Conservation (phyloP, 1,140 invertebrate species). For the Drosophila nebulosa region DNA sequence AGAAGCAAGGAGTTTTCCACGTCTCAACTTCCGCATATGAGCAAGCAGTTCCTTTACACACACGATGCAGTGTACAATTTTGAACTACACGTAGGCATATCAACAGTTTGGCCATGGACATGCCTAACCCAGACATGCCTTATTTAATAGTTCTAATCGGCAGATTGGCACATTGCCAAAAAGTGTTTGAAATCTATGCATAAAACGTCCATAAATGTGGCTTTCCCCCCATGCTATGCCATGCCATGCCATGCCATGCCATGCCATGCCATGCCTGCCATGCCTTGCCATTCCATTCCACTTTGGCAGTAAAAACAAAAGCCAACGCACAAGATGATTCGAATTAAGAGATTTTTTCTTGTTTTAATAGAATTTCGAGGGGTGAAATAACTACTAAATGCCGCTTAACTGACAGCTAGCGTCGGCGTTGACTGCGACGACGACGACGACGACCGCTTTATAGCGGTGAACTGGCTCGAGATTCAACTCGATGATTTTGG, state of each 20-base stretch:
- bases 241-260: too few relatives aligned
- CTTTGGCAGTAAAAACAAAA: conserved; percentile 45
- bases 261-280: too few relatives aligned
- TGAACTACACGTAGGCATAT: background rate
- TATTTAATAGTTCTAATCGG: background rate
- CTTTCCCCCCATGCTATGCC: background rate
- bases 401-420: conserved; percentile 41
- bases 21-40: background rate
- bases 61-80: background rate
- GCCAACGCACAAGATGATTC: conserved; percentile 64
- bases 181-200: conserved; percentile 28
- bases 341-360: conserved; percentile 54
- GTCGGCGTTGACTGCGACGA: conserved; percentile 28
- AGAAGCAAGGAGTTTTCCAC: too few relatives aligned
- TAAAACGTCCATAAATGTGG: conserved; percentile 31
- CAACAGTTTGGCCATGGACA: background rate
- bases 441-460: conserved; percentile 28
- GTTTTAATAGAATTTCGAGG: conserved; percentile 59
- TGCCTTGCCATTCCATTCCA: conserved; percentile 1
- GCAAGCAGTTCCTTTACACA: background rate
- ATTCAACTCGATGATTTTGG: conserved; percentile 39
- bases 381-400: conserved; percentile 45
- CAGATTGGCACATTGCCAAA: conserved; percentile 26
- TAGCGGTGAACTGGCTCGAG: conserved; percentile 24
- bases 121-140: background rate